Base-by-base conservation (phyloP, 2,888 invertebrate species). In the Flexamia atlantica region DNA sequence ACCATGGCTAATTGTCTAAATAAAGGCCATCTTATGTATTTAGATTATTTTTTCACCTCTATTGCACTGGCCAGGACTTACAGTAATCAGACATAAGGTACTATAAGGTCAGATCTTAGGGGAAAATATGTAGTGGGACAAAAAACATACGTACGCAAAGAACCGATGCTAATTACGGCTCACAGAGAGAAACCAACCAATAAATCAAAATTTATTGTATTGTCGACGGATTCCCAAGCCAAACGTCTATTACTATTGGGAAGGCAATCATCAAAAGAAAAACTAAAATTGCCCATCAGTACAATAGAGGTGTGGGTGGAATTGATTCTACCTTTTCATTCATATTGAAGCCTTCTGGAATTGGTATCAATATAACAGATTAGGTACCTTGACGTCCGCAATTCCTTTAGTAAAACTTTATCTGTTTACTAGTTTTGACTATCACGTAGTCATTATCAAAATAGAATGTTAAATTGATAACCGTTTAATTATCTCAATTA, bases 231-330 rank as follows among this genome's bases (percentile, higher is more conserved):
- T 28, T 64, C 25, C 14, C 28, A 76, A 30, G 60, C 76, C 25
- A 46, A 17, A 60, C 42, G 76, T 46, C 20, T 2, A 10, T 23
- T 57, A 57, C 28, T 81, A 36, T 42, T 57, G 57, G 82, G 14
- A 30, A 36, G 23, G 14, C 30, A 4, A 4, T 10, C 1, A 3
- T 76, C 25, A 74, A 57, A 60, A 57, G 23, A 12, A 83, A 83
- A 76, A 53, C 76, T 10, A 23, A 83, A 74, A 60, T 83, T 60
- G 23, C 23, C 12, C 42, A 64, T 40, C 50, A 83, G 20, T 83
- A 83, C 30, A 83, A 83, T n/a, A 25, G 57, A 42, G 57, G 40
- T 7, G 79, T 83, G 83, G 83, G 83, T 7, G 79, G 83, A 10
- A 74, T 79, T n/a, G 83, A 83, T 40, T 50, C 74, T 25, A 40